Percentiles rank a stretch among this genome's conserved stretches.
These are phyloP conservation scores for Pangasianodon gigas DNA, from an alignment of 2,113 vertebrate genomes.

Conservation along the genomic window DNA sequence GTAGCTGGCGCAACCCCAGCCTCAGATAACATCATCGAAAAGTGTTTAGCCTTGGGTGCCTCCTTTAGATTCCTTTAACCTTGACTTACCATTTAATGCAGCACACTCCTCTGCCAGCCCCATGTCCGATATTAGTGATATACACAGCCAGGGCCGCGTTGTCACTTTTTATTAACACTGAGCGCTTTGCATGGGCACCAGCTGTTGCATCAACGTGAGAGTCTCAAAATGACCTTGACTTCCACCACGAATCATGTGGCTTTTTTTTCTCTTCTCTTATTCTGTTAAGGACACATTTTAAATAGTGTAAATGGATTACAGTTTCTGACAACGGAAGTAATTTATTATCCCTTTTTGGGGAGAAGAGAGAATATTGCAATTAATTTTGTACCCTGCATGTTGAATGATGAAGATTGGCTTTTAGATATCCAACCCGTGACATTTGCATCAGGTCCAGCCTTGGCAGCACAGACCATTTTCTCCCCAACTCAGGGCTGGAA, in stretches of 20 bases:
- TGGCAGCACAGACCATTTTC: slow-evolving; percentile 49
- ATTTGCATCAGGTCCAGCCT: slow-evolving; percentile 58
- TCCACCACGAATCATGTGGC: slow-evolving; percentile 70
- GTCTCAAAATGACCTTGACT: slow-evolving; percentile 89
- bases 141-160: slow-evolving; percentile 74
- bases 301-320: slow-evolving; percentile 73
- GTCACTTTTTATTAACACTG: slow-evolving; percentile 81
- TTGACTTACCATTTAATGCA: slow-evolving; percentile 76
- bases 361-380: slow-evolving; percentile 32
- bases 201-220: slow-evolving; percentile 84
- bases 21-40: slow-evolving; percentile 75
- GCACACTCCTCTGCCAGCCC: slow-evolving; percentile 75
- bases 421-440: slow-evolving; percentile 63
- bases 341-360: slow-evolving; percentile 62
- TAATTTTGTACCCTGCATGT: slow-evolving; percentile 57
- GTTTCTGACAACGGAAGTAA: slow-evolving; percentile 68
- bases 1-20: slow-evolving; percentile 64
- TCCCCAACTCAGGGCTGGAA: slow-evolving; percentile 50
- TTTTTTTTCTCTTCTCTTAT: slow-evolving; percentile 62
- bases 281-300: slow-evolving; percentile 76
- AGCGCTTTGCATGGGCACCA: slow-evolving; percentile 89
- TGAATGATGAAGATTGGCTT: slow-evolving; percentile 55
- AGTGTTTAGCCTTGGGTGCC: slow-evolving; percentile 71
- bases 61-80: slow-evolving; percentile 79
- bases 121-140: slow-evolving; percentile 78